Conservation (phyloP, 2,797 vertebrate genomes). For the Sebastes vulpes region DNA sequence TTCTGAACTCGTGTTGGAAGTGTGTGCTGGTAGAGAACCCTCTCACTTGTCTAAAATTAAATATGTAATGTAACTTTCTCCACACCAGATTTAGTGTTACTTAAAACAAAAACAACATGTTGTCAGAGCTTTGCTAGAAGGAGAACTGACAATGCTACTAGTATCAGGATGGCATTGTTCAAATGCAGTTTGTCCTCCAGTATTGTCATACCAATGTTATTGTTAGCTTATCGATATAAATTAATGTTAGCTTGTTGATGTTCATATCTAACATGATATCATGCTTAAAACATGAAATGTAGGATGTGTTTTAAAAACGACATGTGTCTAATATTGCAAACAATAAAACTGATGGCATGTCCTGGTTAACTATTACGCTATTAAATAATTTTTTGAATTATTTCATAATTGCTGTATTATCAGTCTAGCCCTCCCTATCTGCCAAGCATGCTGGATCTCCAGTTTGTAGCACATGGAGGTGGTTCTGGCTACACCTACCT, state of each 20-base stretch:
- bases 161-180: background rate
- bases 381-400: no score
- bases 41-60: background rate
- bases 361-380: no score
- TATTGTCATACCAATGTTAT: background rate
- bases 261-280: no score
- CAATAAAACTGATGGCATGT: no score
- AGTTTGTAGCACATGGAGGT: background rate
- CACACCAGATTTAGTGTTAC: background rate
- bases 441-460: background rate
- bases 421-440: background rate
- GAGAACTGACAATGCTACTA: background rate
- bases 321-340: no score
- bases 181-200: background rate
- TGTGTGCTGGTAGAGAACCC: background rate
- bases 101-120: background rate
- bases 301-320: no score
- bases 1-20: background rate
- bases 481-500: conserved; percentile 82
- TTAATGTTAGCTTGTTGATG: no score
- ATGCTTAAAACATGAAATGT: no score
- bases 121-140: background rate
- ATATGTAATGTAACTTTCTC: background rate
- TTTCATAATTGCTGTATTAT: no score
- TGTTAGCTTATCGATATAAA: no score